Evolutionary conservation across 2,888 invertebrate species (phyloP).

Genomic region (Hypolimnas misippus): DNA sequence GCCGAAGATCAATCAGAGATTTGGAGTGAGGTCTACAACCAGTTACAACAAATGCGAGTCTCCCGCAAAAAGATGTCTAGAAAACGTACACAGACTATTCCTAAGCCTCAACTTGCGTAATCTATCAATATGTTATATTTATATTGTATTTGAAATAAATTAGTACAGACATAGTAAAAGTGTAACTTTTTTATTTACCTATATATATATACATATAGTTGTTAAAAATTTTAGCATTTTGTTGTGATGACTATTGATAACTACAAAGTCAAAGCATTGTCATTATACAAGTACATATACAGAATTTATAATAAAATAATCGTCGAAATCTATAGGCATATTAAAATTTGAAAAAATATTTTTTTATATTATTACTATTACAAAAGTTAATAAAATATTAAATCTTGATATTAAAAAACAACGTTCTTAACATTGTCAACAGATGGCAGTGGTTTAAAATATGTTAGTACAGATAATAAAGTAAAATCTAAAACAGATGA

Average conservation of each 20-base stretch:
- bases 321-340: too few relatives aligned
- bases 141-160: constrained; percentile 22
- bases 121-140: constrained; percentile 26
- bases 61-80: constrained; percentile 79
- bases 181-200: neutral
- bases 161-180: constrained; percentile 8
- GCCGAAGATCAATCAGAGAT: constrained; percentile 94
- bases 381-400: too few relatives aligned
- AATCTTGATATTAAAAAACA: too few relatives aligned
- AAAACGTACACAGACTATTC: constrained; percentile 66
- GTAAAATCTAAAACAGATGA: neutral
- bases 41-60: constrained; percentile 88
- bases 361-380: too few relatives aligned
- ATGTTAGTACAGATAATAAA: neutral
- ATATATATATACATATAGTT: neutral
- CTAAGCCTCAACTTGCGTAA: constrained; percentile 70
- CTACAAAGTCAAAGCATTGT: too few relatives aligned
- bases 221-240: too few relatives aligned
- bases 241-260: too few relatives aligned
- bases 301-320: too few relatives aligned
- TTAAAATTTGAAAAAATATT: too few relatives aligned
- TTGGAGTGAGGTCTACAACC: constrained; percentile 91
- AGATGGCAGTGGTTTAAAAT: constrained; percentile 16
- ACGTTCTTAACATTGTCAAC: neutral
- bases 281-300: too few relatives aligned